phyloP scores from a whole-genome alignment of 2,888 invertebrate genomes.

The Meandrusa payeni region DNA sequence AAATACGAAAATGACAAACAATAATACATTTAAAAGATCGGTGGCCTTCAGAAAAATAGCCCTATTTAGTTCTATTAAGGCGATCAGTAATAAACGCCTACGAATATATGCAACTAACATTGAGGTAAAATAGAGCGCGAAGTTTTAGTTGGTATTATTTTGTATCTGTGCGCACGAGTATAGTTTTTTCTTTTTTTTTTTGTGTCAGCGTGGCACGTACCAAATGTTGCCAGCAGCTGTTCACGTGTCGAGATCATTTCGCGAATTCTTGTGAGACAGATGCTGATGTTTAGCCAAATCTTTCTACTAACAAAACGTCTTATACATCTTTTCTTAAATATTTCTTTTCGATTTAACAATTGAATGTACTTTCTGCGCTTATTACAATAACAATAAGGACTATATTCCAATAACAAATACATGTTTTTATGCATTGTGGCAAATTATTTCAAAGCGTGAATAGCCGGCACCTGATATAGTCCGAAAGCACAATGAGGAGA shows the following conservation, averaged over 20 bases:
- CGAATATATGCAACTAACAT: too few species aligned
- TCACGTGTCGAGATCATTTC: slow-evolving; percentile 54
- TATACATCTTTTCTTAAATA: slow-evolving; percentile 25
- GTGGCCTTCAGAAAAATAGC: too few species aligned
- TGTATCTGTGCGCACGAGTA: neutral
- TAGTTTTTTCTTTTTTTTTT: slow-evolving; percentile 31
- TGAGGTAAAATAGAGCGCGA: too few species aligned
- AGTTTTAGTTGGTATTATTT: too few species aligned
- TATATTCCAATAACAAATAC: neutral
- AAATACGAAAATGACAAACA: too few species aligned
- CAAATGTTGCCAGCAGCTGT: slow-evolving; percentile 73
- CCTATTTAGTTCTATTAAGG: too few species aligned
- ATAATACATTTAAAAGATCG: too few species aligned
- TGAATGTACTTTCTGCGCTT: neutral
- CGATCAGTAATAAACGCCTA: too few species aligned
- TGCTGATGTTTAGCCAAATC: slow-evolving; percentile 34
- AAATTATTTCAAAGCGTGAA: slow-evolving; percentile 6
- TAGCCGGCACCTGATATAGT: slow-evolving; percentile 26
- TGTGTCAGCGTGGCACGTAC: slow-evolving; percentile 61
- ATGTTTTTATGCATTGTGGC: neutral
- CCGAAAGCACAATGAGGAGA: slow-evolving; percentile 33
- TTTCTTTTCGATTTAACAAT: neutral
- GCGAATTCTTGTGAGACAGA: slow-evolving; percentile 64
- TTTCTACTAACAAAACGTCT: slow-evolving; percentile 37
- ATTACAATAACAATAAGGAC: neutral